Conservation (phyloP, 2,888 invertebrate genomes). For the Myathropa florea region DNA sequence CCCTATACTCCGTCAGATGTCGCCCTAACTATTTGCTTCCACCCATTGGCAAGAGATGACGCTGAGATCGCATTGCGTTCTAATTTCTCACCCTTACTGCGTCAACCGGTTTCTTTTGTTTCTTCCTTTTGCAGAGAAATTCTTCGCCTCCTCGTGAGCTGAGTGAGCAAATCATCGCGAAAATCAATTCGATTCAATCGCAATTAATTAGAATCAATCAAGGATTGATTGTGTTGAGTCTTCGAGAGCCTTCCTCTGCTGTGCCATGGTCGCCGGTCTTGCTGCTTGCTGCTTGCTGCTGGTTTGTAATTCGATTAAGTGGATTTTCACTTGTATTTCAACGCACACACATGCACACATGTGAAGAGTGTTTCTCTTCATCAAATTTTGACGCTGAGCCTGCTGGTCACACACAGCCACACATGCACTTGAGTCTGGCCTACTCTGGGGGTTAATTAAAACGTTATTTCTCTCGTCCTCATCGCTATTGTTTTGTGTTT, state of each 20-base stretch:
- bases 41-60: background rate
- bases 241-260: background rate
- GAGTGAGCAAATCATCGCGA: constrained; percentile 7
- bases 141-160: background rate
- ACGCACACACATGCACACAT: background rate
- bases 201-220: constrained; percentile 63
- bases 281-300: background rate
- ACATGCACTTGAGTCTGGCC: constrained; percentile 18
- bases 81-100: background rate
- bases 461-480: background rate
- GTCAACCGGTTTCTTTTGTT: background rate
- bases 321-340: constrained; percentile 14
- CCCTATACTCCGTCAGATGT: constrained; percentile 6
- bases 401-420: constrained; percentile 2
- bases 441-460: constrained; percentile 42
- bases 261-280: no score
- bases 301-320: constrained; percentile 48
- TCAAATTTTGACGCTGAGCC: constrained; percentile 59
- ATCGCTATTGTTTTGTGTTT: background rate
- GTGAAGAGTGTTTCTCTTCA: constrained; percentile 59
- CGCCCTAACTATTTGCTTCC: background rate
- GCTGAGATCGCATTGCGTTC: background rate
- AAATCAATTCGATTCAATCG: constrained; percentile 43
- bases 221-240: background rate
- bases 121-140: background rate